Conservation (phyloP, 2,113 vertebrate genomes). For the Chionodraco myersi region DNA sequence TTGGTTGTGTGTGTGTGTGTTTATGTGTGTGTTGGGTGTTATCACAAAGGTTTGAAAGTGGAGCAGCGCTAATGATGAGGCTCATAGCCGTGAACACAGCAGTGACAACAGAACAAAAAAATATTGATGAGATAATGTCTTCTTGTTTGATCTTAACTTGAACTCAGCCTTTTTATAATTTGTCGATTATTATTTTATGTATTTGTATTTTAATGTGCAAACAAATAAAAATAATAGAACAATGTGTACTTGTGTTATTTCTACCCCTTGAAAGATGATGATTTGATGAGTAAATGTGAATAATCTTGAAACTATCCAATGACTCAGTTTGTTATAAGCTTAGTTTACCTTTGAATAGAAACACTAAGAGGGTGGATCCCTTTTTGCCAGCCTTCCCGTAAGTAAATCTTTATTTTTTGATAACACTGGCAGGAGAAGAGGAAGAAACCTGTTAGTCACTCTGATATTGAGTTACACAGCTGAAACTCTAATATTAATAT, state of each 20-base stretch:
- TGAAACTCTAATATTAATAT: conserved; percentile 15
- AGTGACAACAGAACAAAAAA: neutral
- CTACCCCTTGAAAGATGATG: no score
- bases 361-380: neutral
- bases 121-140: no score
- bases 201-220: no score
- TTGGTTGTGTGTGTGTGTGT: neutral
- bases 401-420: conserved; percentile 23
- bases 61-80: conserved; percentile 14
- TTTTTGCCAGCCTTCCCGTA: conserved; percentile 53
- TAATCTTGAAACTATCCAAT: no score
- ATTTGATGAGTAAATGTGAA: no score
- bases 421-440: conserved; percentile 8
- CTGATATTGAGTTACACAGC: conserved; percentile 45
- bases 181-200: no score
- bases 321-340: no score
- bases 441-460: conserved; percentile 56
- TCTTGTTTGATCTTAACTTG: no score
- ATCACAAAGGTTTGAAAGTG: conserved; percentile 16
- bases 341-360: neutral
- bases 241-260: no score
- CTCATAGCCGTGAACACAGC: neutral
- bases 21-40: neutral
- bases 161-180: no score
- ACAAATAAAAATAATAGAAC: no score